Conservation (phyloP, 2,888 invertebrate genomes). For the Leptopterna dolabrata region DNA sequence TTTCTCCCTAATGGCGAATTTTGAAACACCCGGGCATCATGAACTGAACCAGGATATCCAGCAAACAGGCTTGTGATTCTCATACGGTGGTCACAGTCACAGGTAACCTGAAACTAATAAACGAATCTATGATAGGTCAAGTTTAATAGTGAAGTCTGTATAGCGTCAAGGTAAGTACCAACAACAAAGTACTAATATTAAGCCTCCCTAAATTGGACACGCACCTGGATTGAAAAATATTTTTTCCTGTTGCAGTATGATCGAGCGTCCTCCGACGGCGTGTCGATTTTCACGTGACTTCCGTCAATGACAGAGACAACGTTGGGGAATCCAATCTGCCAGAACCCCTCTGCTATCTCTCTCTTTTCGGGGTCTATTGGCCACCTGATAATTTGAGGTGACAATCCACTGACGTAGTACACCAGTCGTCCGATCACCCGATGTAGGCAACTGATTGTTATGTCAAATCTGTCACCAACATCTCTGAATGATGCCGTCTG, state of each 20-base stretch:
- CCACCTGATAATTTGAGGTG: not conserved
- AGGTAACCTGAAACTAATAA: conserved; percentile 1
- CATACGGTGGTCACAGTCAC: not conserved
- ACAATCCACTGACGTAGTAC: not conserved
- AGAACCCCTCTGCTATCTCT: not conserved
- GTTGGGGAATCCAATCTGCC: not conserved
- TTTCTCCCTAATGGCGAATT: not conserved
- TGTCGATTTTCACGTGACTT: not conserved
- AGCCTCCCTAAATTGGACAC: not conserved
- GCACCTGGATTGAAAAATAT: not conserved
- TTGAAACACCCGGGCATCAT: not conserved
- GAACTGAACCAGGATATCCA: not conserved
- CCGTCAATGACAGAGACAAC: not conserved
- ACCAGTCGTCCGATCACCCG: not conserved
- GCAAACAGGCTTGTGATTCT: not conserved
- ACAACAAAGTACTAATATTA: not conserved
- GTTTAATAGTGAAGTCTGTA: not conserved
- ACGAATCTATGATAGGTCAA: not conserved
- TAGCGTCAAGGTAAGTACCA: not conserved
- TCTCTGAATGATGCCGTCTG: too few relatives aligned
- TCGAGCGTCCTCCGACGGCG: not conserved
- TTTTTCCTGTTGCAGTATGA: not conserved
- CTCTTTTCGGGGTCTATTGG: not conserved
- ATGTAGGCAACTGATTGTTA: not conserved
- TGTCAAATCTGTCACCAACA: not conserved